Percentiles rank a stretch among this genome's conserved stretches.
Evolutionary conservation across 2,113 vertebrate genomes (phyloP).

Genomic region (Odocoileus virginianus): DNA sequence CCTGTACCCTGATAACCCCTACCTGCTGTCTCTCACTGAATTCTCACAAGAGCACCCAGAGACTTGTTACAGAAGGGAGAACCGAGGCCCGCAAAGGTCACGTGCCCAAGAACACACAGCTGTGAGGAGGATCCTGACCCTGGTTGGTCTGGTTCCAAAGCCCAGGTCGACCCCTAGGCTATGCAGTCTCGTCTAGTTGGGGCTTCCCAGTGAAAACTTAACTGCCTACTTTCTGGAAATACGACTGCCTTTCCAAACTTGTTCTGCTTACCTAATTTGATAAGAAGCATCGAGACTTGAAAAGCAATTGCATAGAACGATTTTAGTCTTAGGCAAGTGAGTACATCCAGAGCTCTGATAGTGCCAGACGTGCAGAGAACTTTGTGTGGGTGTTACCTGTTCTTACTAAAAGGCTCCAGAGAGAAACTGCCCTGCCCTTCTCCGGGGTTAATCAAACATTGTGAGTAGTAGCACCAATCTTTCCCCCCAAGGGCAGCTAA

Average conservation of each 20-base stretch:
- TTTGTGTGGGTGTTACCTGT: background rate
- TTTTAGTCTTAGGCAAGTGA: constrained; percentile 14
- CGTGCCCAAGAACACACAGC: background rate
- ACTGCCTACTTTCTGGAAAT: background rate
- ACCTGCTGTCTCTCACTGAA: background rate
- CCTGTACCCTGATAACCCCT: background rate
- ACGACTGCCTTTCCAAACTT: background rate
- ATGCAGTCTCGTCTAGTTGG: rapidly evolving
- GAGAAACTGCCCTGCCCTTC: background rate
- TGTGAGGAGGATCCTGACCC: background rate
- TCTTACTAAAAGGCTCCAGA: background rate
- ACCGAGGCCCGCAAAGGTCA: rapidly evolving
- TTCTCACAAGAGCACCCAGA: background rate
- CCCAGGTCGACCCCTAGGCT: background rate
- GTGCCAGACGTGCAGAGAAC: background rate
- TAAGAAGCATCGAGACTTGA: background rate
- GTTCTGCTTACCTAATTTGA: background rate
- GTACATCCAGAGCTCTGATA: background rate
- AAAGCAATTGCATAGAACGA: constrained; percentile 27
- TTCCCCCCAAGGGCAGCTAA: background rate
- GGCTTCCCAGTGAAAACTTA: background rate
- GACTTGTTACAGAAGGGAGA: background rate
- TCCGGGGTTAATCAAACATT: background rate
- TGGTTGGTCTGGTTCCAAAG: background rate
- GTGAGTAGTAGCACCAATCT: background rate